Conservation (phyloP, 1,140 invertebrate genomes). For the Plutomurus gul region DNA sequence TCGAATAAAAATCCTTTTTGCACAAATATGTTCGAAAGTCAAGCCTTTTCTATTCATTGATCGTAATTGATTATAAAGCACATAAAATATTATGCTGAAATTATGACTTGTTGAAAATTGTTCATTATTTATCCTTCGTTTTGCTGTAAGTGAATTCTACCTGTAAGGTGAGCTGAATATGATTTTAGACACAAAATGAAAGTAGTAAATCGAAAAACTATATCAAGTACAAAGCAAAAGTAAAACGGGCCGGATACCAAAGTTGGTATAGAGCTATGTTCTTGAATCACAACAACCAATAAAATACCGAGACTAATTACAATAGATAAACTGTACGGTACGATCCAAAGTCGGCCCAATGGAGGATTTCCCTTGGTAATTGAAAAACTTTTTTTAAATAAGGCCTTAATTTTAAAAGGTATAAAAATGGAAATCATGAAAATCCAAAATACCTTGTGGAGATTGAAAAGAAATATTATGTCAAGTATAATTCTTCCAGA, state of each 20-base stretch:
- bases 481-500: slow-evolving; percentile 25
- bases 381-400: neutral
- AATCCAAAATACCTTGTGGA: neutral
- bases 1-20: too few relatives aligned
- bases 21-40: too few relatives aligned
- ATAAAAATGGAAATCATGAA: too few relatives aligned
- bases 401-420: too few relatives aligned
- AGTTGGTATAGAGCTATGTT: neutral
- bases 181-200: slow-evolving; percentile 11
- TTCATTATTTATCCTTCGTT: too few relatives aligned
- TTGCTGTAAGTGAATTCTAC: neutral
- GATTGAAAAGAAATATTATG: neutral
- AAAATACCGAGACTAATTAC: slow-evolving; percentile 31
- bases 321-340: neutral
- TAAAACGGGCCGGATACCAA: slow-evolving; percentile 9
- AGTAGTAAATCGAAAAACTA: neutral
- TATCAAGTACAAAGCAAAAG: neutral
- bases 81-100: too few relatives aligned
- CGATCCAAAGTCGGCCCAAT: slow-evolving; percentile 5
- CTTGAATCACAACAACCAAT: slow-evolving; percentile 1
- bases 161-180: neutral
- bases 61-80: too few relatives aligned
- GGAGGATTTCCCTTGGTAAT: neutral
- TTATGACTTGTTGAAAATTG: too few relatives aligned
- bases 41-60: too few relatives aligned